Percentiles rank a stretch among this genome's conserved stretches.
phyloP scores from a whole-genome alignment of 2,113 vertebrate species.

The Sitta europaea region DNA sequence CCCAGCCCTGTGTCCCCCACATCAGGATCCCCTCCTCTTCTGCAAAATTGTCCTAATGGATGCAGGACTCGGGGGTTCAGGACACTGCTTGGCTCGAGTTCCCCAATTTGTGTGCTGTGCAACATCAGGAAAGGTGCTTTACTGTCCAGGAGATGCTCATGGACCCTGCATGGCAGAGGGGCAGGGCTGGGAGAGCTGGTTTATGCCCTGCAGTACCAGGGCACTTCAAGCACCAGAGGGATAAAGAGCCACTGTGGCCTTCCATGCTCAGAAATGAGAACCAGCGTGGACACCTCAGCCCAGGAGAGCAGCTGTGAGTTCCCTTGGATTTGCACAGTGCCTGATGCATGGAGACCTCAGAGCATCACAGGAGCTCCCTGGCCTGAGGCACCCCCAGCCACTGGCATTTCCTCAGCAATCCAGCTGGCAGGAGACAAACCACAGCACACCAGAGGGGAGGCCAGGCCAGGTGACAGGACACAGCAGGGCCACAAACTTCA shows the following conservation, averaged over 20 bases:
- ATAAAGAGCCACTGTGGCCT: neutral
- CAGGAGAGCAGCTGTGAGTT: accelerated
- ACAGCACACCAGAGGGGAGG: neutral
- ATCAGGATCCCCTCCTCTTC: neutral
- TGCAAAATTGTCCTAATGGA: neutral
- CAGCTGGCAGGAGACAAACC: neutral
- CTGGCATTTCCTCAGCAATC: neutral
- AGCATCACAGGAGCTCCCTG: neutral
- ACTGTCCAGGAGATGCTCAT: neutral
- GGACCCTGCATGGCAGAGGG: neutral
- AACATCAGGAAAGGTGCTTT: neutral
- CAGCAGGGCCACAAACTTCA: neutral
- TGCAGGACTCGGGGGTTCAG: neutral
- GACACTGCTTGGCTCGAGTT: neutral
- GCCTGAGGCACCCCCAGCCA: neutral
- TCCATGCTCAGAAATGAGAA: neutral
- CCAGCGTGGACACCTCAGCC: neutral
- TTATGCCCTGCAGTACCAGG: neutral
- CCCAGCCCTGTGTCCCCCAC: neutral
- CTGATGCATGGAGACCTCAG: neutral
- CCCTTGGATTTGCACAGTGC: accelerated
- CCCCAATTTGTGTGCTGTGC: accelerated
- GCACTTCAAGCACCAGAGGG: neutral
- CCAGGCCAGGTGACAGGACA: neutral
- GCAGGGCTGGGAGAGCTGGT: accelerated